Conservation (phyloP, 1,140 invertebrate species). For the Copidosoma floridanum region DNA sequence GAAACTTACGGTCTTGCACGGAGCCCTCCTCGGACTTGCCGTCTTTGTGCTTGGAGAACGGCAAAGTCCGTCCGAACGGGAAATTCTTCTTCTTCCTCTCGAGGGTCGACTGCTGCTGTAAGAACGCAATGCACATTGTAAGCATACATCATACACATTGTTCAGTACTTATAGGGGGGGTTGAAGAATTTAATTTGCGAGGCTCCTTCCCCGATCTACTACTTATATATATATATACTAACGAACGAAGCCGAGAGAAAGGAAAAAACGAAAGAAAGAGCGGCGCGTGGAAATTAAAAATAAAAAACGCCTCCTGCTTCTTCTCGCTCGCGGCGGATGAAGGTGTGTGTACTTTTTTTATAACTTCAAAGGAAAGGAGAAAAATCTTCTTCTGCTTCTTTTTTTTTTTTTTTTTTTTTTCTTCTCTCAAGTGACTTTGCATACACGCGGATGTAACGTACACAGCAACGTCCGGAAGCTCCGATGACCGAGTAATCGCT, state of each 20-base stretch:
- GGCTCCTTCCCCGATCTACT: no score
- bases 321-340: not conserved
- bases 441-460: no score
- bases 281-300: conserved; percentile 15
- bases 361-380: not conserved
- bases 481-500: no score
- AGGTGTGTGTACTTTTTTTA: not conserved
- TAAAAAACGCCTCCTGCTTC: no score
- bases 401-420: no score
- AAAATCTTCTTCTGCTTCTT: no score
- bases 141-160: no score
- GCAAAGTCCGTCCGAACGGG: conserved; percentile 95
- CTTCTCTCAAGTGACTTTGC: no score
- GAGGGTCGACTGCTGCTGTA: conserved; percentile 86
- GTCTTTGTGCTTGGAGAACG: conserved; percentile 98
- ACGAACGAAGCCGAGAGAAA: no score
- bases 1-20: conserved; percentile 95
- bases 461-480: no score
- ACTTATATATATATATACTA: no score
- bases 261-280: not conserved
- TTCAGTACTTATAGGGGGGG: not conserved
- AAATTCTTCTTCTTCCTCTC: conserved; percentile 97
- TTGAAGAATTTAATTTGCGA: conserved; percentile 7
- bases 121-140: no score
- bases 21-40: conserved; percentile 96